Percentiles rank a stretch among this genome's conserved stretches.
Conservation (phyloP, 2,888 invertebrate species). For the Phortica magna region DNA sequence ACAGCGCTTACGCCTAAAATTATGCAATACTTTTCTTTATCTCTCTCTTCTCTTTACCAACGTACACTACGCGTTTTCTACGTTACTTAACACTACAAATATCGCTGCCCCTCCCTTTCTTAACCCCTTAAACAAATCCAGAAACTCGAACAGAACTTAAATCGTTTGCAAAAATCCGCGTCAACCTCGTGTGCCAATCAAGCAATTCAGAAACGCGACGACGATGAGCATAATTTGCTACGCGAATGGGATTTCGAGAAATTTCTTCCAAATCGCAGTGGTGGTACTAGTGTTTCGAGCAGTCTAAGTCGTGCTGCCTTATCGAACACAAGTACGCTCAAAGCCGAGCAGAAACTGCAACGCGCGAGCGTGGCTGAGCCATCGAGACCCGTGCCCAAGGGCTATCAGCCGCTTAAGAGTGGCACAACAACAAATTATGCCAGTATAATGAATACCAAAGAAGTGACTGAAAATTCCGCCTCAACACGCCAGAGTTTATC, state of each 20-base stretch:
- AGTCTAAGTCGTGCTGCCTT: slow-evolving; percentile 64
- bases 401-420: slow-evolving; percentile 65
- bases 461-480: slow-evolving; percentile 29
- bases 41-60: slow-evolving; percentile 8
- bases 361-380: slow-evolving; percentile 74
- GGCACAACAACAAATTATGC: slow-evolving; percentile 38
- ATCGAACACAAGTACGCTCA: slow-evolving; percentile 77
- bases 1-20: slow-evolving; percentile 11
- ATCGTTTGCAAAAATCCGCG: slow-evolving; percentile 75
- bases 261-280: slow-evolving; percentile 83
- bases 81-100: slow-evolving; percentile 18
- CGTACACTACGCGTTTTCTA: background rate
- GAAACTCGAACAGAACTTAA: slow-evolving; percentile 74
- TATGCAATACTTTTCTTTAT: slow-evolving; percentile 24
- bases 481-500: slow-evolving; percentile 12
- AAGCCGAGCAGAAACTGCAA: slow-evolving; percentile 74
- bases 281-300: slow-evolving; percentile 49
- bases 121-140: slow-evolving; percentile 48
- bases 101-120: slow-evolving; percentile 43
- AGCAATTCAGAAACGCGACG: slow-evolving; percentile 74
- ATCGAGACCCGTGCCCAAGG: slow-evolving; percentile 68
- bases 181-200: slow-evolving; percentile 72
- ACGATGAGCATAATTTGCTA: slow-evolving; percentile 85
- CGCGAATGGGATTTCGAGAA: slow-evolving; percentile 93
- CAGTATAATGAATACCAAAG: slow-evolving; percentile 62